Evolutionary conservation across 2,797 vertebrate species (phyloP).

Genomic region (Phyllotis vaccarum): DNA sequence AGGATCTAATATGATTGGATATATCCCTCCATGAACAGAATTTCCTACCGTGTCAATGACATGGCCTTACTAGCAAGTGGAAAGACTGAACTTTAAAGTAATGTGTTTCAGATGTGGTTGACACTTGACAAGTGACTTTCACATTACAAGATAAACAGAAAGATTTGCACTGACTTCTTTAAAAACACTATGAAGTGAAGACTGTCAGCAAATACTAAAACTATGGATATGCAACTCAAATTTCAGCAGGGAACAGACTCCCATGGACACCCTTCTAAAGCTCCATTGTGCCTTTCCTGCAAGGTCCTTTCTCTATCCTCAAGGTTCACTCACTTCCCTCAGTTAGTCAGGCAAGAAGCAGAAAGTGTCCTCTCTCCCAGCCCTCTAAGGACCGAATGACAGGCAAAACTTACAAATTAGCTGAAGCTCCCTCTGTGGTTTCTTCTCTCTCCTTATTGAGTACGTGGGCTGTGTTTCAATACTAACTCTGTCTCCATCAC

Average conservation of each 20-base stretch:
- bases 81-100: neutral
- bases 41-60: neutral
- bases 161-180: slow-evolving; percentile 10
- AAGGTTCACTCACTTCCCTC: neutral
- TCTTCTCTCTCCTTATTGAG: neutral
- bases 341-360: neutral
- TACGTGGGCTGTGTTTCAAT: neutral
- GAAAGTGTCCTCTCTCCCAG: neutral
- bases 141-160: neutral
- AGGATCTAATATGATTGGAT: neutral
- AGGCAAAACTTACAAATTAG: neutral
- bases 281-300: neutral
- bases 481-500: neutral
- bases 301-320: neutral
- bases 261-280: neutral
- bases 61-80: neutral
- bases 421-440: neutral
- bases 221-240: neutral
- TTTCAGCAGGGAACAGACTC: neutral
- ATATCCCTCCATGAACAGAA: neutral
- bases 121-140: neutral
- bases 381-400: neutral
- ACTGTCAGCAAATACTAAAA: neutral
- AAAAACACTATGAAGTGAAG: neutral
- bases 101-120: neutral